Percentiles rank a stretch among this genome's conserved stretches.
Conservation (phyloP, 2,888 invertebrate genomes). For the Andrena camellia region DNA sequence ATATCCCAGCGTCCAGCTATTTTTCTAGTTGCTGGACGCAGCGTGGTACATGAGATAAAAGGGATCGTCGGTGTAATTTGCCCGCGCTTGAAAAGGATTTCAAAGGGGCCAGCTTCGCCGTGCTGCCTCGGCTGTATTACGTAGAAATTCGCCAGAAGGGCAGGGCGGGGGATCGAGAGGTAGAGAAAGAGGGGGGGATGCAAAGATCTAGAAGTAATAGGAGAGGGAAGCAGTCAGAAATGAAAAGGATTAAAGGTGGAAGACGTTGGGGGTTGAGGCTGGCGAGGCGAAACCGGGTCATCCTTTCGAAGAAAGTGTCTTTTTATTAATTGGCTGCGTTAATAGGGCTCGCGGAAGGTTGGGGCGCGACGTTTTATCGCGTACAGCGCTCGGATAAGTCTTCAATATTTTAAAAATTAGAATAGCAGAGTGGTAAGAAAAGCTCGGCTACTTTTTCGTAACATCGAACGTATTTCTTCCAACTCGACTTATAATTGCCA, state of each 20-base stretch:
- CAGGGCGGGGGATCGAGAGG: not conserved
- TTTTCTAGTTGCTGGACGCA: slow-evolving; percentile 37
- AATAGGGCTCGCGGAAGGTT: slow-evolving; percentile 27
- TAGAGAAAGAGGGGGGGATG: slow-evolving; percentile 16
- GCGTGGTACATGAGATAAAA: slow-evolving; percentile 57
- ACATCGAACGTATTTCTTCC: too few relatives aligned
- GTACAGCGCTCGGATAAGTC: not conserved
- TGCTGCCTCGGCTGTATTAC: slow-evolving; percentile 32
- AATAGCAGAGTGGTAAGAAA: too few relatives aligned
- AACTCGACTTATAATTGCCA: too few relatives aligned
- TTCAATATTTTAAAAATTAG: not conserved
- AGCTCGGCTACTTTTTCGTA: too few relatives aligned
- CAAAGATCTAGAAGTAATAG: slow-evolving; percentile 24
- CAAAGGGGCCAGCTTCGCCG: slow-evolving; percentile 56
- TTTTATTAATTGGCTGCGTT: slow-evolving; percentile 55
- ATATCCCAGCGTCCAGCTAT: slow-evolving; percentile 53
- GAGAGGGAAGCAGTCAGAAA: slow-evolving; percentile 33
- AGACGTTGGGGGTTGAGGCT: slow-evolving; percentile 29
- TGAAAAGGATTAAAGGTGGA: slow-evolving; percentile 60
- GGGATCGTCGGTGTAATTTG: slow-evolving; percentile 58
- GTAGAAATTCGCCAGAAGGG: slow-evolving; percentile 48
- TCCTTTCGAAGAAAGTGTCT: slow-evolving; percentile 46
- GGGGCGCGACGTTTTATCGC: not conserved
- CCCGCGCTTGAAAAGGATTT: slow-evolving; percentile 64
- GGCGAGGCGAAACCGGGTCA: slow-evolving; percentile 60